Percentiles rank a stretch among this genome's conserved stretches.
These are phyloP conservation scores for Penaeus indicus DNA, from an alignment of 1,140 invertebrate species.

Conservation along the genomic window DNA sequence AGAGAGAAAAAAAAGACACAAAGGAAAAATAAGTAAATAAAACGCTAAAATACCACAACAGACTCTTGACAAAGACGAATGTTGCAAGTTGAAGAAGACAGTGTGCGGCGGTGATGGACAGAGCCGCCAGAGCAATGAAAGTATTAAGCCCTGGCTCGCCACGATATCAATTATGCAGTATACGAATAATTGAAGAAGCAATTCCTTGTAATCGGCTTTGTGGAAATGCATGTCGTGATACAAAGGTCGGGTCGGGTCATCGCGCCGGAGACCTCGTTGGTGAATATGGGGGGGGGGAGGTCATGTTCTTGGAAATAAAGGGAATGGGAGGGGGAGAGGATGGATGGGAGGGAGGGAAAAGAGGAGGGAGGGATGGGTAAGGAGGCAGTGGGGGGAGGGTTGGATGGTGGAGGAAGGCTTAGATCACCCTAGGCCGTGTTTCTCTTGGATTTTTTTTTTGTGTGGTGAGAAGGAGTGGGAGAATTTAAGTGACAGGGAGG, in stretches of 20 bases:
- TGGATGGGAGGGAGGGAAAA: background rate
- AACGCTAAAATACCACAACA: too few relatives aligned
- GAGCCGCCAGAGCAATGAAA: slow-evolving; percentile 4
- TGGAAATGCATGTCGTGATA: slow-evolving; percentile 52
- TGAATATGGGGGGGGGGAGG: background rate
- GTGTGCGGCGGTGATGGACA: background rate
- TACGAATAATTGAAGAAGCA: slow-evolving; percentile 59
- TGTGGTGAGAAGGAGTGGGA: too few relatives aligned
- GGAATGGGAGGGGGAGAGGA: too few relatives aligned
- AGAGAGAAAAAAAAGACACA: too few relatives aligned
- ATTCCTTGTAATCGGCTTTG: slow-evolving; percentile 61
- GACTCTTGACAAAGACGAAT: too few relatives aligned
- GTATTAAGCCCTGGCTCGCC: slow-evolving; percentile 35
- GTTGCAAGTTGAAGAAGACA: too few relatives aligned
- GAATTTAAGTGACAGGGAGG: too few relatives aligned
- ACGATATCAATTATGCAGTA: slow-evolving; percentile 64
- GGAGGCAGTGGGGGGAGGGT: too few relatives aligned
- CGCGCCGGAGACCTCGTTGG: slow-evolving; percentile 34
- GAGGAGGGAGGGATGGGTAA: background rate
- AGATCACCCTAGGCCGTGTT: too few relatives aligned
- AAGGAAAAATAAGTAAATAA: too few relatives aligned
- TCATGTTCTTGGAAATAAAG: background rate
- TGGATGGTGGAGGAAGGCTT: too few relatives aligned
- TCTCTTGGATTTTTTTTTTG: too few relatives aligned
- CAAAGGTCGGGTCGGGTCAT: slow-evolving; percentile 22